Evolutionary conservation across 2,113 vertebrate genomes (phyloP).

Genomic region (Pogonocichla stellata): DNA sequence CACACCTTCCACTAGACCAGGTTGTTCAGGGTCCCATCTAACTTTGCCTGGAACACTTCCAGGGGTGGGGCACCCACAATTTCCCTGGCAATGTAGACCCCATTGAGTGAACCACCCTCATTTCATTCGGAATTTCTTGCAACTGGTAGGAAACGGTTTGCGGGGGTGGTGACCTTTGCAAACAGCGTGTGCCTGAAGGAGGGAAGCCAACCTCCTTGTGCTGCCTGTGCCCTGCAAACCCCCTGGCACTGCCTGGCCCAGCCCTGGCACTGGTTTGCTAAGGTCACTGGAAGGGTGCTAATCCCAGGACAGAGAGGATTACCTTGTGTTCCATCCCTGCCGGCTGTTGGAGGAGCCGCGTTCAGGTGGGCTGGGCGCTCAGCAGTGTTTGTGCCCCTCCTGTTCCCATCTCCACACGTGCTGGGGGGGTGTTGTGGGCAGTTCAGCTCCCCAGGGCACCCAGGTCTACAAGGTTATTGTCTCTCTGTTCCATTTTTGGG

Average conservation of each 20-base stretch:
- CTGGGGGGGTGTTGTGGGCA: neutral
- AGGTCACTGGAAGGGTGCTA: neutral
- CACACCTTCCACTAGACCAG: neutral
- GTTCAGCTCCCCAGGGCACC: neutral
- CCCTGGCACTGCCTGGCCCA: neutral
- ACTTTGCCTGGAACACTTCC: neutral
- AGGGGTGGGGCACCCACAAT: neutral
- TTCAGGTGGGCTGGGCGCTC: neutral
- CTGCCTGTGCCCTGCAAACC: neutral
- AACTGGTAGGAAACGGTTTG: neutral
- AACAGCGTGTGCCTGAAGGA: neutral
- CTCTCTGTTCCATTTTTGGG: slow-evolving; percentile 8
- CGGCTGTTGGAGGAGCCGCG: neutral
- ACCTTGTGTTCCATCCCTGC: neutral
- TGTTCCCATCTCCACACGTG: neutral
- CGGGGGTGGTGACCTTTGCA: neutral
- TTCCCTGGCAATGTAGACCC: neutral
- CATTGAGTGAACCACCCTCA: neutral
- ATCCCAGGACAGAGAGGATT: neutral
- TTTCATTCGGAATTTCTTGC: neutral
- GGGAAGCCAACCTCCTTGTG: neutral
- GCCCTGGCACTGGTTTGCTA: neutral
- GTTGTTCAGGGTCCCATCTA: neutral
- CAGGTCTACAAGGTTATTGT: neutral
- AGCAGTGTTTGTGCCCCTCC: neutral